Evolutionary conservation across 2,888 invertebrate species (phyloP), one percentile per base, ranked within the genome.

Genomic region (Spilosoma lubricipeda): DNA sequence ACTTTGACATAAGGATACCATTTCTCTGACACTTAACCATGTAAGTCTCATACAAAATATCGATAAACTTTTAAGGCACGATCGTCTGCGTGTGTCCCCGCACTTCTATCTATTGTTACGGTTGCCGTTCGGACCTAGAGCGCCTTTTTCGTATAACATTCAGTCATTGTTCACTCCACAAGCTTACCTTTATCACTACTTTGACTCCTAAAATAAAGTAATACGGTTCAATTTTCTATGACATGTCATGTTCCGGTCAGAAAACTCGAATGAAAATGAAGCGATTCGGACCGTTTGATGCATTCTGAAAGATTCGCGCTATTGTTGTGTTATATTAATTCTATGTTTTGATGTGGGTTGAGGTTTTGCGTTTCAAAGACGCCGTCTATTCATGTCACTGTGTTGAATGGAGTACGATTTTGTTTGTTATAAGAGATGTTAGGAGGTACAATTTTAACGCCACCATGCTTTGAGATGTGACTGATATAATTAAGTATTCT

Each of bases 201-300:
- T 23, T 69, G 59, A 77, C 66, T 71, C 70, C 56, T 79, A 80
- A 75, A 8, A 27, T 71, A 69, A 67, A 2, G 36, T 0, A 9
- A 59, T 79, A 89, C 76, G 77, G 83, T 71, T 68, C 52, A 67
- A 70, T 83, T 82, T 82, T 56, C 45, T 42, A 4, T 70, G 36
- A 23, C 15, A 52, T 15, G 5, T 15, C 23, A 59, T 70, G 64
- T 76, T 72, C 59, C 66, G 76, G 76, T 79, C 80, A 76, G 75
- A 81, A 89, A 89, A 90, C 85, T 88, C 86, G 80, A 86, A 87
- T 87, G 90, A 90, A 90, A 90, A 90, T 89, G 89, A 90, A 91
- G 88, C 88, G 89, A 84, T 89, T 87, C 87, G 87, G 90, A 89
- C 88, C 87, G 88, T 86, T 87, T 88, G 89, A 89, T 89, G 87